phyloP scores from a whole-genome alignment of 2,888 invertebrate species.

The Catocala fraxini region DNA sequence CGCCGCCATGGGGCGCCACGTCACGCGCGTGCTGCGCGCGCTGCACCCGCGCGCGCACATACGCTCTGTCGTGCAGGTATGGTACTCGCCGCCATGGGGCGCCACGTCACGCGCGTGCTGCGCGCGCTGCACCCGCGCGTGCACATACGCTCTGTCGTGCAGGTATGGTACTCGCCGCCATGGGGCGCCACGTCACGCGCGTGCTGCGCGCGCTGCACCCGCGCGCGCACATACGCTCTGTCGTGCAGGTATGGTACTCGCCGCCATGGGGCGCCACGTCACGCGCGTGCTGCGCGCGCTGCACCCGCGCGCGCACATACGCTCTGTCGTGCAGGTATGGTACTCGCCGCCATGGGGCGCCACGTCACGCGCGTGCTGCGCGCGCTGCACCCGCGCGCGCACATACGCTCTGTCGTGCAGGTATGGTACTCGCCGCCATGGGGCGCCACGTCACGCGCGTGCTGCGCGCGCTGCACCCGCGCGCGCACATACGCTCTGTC shows the following conservation, averaged over 20 bases:
- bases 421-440: slow-evolving; percentile 73
- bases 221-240: slow-evolving; percentile 93
- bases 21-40: slow-evolving; percentile 93
- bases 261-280: slow-evolving; percentile 94
- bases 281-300: slow-evolving; percentile 94
- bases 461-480: slow-evolving; percentile 92
- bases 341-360: too few species aligned
- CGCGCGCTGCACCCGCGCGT: slow-evolving; percentile 93
- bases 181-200: slow-evolving; percentile 93
- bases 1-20: too few species aligned
- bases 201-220: slow-evolving; percentile 94
- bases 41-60: slow-evolving; percentile 93
- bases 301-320: slow-evolving; percentile 92
- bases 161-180: slow-evolving; percentile 84
- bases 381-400: slow-evolving; percentile 93
- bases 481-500: slow-evolving; percentile 93
- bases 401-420: slow-evolving; percentile 94
- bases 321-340: slow-evolving; percentile 92
- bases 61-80: slow-evolving; percentile 93
- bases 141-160: slow-evolving; percentile 93
- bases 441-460: slow-evolving; percentile 94
- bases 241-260: slow-evolving; percentile 89
- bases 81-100: too few species aligned
- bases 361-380: slow-evolving; percentile 94
- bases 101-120: slow-evolving; percentile 94